A percentile compares a stretch with the other conserved stretches of the same genome.
Evolutionary conservation across 2,797 vertebrate genomes (phyloP).

Genomic region (Vespertilio murinus): DNA sequence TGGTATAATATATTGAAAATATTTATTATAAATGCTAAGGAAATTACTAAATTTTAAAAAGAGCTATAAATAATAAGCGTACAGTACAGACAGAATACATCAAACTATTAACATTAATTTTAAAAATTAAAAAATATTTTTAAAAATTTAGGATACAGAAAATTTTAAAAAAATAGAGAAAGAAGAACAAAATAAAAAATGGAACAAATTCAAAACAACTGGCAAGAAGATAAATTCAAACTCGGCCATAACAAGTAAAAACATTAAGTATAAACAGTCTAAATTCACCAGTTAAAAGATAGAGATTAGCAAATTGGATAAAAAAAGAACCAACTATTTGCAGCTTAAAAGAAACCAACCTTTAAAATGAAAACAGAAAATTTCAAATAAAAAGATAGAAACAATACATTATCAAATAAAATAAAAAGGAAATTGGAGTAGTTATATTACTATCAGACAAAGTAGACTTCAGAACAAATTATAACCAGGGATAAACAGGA

Average conservation of each 20-base stretch:
- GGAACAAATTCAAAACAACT: neutral
- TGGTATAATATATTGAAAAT: neutral
- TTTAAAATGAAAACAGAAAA: constrained; percentile 7
- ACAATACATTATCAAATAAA: neutral
- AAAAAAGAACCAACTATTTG: constrained; percentile 10
- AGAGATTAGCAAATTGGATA: neutral
- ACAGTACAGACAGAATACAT: neutral
- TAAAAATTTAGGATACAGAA: neutral
- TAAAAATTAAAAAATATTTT: neutral
- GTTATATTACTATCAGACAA: neutral
- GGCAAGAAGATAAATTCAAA: neutral
- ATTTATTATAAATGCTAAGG: neutral
- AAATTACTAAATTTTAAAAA: constrained; percentile 30
- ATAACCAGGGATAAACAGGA: neutral
- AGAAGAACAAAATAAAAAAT: neutral
- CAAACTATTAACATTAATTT: neutral
- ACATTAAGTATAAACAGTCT: neutral
- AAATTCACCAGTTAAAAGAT: neutral
- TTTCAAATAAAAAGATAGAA: neutral
- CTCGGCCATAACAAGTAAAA: neutral
- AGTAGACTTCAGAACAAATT: neutral
- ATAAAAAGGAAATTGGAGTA: neutral
- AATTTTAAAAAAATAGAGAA: neutral
- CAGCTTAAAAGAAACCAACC: constrained; percentile 11
- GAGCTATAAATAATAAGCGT: neutral